phyloP scores from a whole-genome alignment of 2,797 vertebrate species.

The Chelon labrosus region DNA sequence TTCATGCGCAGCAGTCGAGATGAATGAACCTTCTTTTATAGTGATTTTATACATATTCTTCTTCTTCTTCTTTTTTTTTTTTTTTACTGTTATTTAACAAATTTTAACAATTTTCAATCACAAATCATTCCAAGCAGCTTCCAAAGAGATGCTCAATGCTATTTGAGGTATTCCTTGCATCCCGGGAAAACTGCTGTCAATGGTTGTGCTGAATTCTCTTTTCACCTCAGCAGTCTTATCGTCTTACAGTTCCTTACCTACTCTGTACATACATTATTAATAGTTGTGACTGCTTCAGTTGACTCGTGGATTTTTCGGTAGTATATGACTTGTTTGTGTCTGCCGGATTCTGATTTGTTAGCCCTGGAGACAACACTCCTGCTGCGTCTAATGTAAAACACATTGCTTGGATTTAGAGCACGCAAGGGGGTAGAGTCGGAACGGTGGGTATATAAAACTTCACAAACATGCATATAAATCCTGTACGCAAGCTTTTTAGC shows the following conservation, averaged over 20 bases:
- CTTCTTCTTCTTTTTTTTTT: neutral
- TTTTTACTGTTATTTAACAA: neutral
- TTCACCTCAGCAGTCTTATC: neutral
- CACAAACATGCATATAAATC: constrained; percentile 5
- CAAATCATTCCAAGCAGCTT: neutral
- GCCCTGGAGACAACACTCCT: constrained; percentile 3
- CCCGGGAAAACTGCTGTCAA: neutral
- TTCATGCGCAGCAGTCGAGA: constrained; percentile 2
- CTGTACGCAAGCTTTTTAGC: neutral
- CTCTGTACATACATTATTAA: constrained; percentile 14
- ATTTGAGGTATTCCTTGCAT: too few relatives aligned
- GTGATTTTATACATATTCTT: constrained; percentile 3
- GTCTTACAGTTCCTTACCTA: neutral
- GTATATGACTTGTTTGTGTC: constrained; percentile 16
- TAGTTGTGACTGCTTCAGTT: constrained; percentile 25
- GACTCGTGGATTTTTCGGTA: constrained; percentile 37
- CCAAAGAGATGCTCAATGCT: neutral
- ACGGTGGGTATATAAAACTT: constrained; percentile 6
- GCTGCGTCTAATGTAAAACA: constrained; percentile 17
- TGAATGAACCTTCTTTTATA: neutral
- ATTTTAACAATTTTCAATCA: neutral
- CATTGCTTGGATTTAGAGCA: constrained; percentile 21
- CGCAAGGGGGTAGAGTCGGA: constrained; percentile 11
- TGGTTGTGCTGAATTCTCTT: neutral
- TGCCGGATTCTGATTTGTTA: constrained; percentile 17